phyloP scores from a whole-genome alignment of 1,140 invertebrate genomes.

The Zaprionus camerounensis region DNA sequence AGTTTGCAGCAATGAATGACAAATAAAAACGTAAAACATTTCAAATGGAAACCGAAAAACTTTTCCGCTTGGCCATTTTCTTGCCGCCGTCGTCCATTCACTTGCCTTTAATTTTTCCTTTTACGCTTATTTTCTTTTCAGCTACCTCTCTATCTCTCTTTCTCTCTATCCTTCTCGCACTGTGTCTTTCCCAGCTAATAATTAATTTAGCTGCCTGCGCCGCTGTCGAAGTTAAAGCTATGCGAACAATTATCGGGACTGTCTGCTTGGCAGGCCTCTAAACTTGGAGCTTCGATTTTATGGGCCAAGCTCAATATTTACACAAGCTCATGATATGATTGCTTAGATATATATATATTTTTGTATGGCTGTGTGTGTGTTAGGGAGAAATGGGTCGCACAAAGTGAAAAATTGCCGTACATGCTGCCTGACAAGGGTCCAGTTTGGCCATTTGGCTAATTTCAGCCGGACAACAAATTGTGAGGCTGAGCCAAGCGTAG shows the following conservation, averaged over 20 bases:
- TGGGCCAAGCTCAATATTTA: conserved; percentile 33
- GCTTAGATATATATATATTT: conserved; percentile 26
- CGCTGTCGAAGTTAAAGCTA: conserved; percentile 29
- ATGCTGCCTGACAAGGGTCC: conserved; percentile 38
- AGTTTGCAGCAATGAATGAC: conserved; percentile 64
- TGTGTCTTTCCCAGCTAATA: conserved; percentile 36
- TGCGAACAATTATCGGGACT: background rate
- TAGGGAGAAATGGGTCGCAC: background rate
- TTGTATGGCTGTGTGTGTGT: background rate
- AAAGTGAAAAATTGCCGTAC: conserved; percentile 22
- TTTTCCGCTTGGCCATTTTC: conserved; percentile 47
- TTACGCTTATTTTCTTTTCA: background rate
- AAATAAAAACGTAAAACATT: conserved; percentile 77
- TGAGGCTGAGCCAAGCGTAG: background rate
- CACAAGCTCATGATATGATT: conserved; percentile 40
- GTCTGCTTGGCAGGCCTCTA: background rate
- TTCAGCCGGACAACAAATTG: conserved; percentile 14
- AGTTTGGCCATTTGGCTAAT: conserved; percentile 22
- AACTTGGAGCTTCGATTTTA: conserved; percentile 23
- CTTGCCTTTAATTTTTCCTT: conserved; percentile 42
- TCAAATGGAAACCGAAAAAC: conserved; percentile 56
- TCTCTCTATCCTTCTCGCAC: background rate
- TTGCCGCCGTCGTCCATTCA: conserved; percentile 16
- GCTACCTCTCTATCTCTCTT: background rate
- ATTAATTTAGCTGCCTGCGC: conserved; percentile 49